Percentiles rank a stretch among this genome's conserved stretches.
Conservation (phyloP, 2,797 vertebrate species). For the Percopsis omiscomaycus region DNA sequence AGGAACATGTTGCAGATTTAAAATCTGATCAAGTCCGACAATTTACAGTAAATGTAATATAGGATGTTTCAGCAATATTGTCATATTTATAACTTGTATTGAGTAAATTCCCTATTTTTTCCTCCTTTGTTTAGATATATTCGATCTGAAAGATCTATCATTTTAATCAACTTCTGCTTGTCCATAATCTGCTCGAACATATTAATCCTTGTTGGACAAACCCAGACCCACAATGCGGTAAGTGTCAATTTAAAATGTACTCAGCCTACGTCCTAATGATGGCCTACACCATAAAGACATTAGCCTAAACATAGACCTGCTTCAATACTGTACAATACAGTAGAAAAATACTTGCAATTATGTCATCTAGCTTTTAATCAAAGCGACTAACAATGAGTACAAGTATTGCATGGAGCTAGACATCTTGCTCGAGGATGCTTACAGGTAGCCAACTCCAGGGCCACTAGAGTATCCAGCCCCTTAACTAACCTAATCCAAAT, state of each 20-base stretch:
- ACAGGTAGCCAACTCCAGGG: too few relatives aligned
- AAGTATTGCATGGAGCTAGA: too few relatives aligned
- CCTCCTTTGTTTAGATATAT: conserved; percentile 84
- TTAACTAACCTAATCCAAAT: conserved; percentile 1
- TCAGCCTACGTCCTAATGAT: not conserved
- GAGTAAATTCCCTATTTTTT: conserved; percentile 4
- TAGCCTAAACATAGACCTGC: not conserved
- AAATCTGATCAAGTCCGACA: not conserved
- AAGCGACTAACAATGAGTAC: too few relatives aligned
- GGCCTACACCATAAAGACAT: not conserved
- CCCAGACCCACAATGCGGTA: conserved; percentile 98
- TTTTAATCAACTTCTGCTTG: conserved; percentile 98
- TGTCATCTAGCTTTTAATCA: too few relatives aligned
- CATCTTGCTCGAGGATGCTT: too few relatives aligned
- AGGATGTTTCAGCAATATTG: not conserved
- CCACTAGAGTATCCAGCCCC: too few relatives aligned
- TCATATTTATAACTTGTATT: not conserved
- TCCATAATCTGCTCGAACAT: conserved; percentile 99
- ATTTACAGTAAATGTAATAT: not conserved
- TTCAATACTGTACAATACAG: conserved; percentile 2
- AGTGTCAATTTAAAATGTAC: conserved; percentile 49
- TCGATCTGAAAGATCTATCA: conserved; percentile 96
- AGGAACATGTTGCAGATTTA: not conserved
- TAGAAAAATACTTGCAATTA: not conserved
- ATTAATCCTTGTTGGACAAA: conserved; percentile 97